Conservation (phyloP, 30 jellyfish, hydroid and myxozoan genomes). For the Rhopilema esculentum region DNA sequence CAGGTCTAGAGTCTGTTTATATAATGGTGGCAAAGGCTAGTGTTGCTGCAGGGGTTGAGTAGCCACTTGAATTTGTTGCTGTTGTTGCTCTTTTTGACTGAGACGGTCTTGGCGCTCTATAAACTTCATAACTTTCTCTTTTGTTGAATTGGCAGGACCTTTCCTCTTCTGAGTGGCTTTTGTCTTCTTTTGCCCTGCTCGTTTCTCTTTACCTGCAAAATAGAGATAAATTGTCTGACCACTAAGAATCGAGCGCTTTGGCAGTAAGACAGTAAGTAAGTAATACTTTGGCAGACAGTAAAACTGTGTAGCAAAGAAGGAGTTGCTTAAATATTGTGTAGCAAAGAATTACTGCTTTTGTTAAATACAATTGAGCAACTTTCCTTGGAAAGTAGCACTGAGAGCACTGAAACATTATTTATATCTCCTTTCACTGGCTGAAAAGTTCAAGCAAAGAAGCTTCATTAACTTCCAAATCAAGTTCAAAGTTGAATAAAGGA, state of each 20-base stretch:
- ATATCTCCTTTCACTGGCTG: no score
- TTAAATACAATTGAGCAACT: no score
- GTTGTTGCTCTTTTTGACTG: background rate
- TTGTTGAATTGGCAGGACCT: conserved; percentile 24
- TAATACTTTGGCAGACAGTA: background rate
- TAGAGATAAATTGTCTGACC: background rate
- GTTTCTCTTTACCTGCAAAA: conserved; percentile 32
- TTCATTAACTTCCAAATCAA: no score
- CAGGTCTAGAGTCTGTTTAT: background rate
- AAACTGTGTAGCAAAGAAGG: background rate
- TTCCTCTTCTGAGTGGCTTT: conserved; percentile 43
- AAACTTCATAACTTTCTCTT: background rate
- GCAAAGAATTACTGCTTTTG: no score
- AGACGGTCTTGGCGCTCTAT: background rate
- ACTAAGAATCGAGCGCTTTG: conserved; percentile 10
- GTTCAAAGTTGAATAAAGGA: no score
- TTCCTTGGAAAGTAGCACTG: no score
- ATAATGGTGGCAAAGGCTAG: conserved; percentile 10
- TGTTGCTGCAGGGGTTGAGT: conserved; percentile 23
- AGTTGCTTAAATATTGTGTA: background rate
- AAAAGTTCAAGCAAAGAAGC: no score
- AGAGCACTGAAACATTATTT: no score
- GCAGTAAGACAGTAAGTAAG: background rate
- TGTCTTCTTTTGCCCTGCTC: conserved; percentile 29
- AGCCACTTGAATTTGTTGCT: no score